phyloP scores from a whole-genome alignment of 2,888 invertebrate genomes.

The Meandrusa payeni region DNA sequence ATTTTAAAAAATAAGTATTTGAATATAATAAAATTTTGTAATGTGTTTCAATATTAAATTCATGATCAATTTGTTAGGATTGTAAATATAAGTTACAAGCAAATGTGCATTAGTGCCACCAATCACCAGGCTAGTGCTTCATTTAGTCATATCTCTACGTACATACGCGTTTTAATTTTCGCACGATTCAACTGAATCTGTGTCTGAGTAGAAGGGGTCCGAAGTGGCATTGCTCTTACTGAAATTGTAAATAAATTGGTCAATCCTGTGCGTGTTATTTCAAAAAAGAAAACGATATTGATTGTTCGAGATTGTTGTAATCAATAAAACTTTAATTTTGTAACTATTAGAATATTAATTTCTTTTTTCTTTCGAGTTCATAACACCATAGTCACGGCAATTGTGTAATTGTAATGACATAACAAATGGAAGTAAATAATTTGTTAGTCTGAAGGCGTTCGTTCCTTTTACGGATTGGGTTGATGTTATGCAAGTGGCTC shows the following conservation, averaged over 20 bases:
- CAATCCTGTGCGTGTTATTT: neutral
- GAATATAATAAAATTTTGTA: too few species aligned
- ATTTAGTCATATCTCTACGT: constrained; percentile 51
- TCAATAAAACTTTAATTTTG: too few species aligned
- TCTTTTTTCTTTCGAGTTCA: neutral
- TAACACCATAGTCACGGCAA: constrained; percentile 10
- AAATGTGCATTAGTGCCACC: constrained; percentile 23
- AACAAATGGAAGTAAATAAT: constrained; percentile 28
- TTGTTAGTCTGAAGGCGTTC: constrained; percentile 33
- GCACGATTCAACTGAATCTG: constrained; percentile 63
- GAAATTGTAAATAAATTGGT: constrained; percentile 40
- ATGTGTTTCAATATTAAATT: too few species aligned
- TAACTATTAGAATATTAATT: too few species aligned
- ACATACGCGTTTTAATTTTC: constrained; percentile 74
- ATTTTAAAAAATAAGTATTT: too few species aligned
- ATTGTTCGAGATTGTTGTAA: too few species aligned
- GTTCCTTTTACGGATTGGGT: constrained; percentile 30
- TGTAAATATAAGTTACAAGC: too few species aligned
- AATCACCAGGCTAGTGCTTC: constrained; percentile 19
- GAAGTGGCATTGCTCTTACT: constrained; percentile 58
- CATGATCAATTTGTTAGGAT: too few species aligned
- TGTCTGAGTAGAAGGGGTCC: constrained; percentile 45
- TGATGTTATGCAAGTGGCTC: constrained; percentile 19
- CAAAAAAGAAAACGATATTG: neutral
- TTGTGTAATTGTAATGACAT: constrained; percentile 35